A percentile compares a stretch with the other conserved stretches of the same genome.
phyloP scores from a whole-genome alignment of 1,140 invertebrate species.

The Trissolcus basalis region DNA sequence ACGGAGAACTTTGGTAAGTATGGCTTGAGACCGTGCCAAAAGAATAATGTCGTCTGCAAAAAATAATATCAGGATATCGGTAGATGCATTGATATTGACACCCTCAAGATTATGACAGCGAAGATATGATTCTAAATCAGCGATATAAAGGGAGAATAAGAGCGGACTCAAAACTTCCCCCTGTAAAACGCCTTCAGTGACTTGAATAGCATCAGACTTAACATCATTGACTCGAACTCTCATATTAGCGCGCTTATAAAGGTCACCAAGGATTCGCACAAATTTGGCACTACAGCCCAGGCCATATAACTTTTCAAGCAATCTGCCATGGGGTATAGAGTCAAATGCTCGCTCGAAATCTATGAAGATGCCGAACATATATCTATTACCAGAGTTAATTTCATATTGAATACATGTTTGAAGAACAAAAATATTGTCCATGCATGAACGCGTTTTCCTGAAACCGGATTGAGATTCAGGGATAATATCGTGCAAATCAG shows the following conservation, averaged over 20 bases:
- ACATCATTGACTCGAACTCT: not conserved
- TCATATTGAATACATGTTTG: not conserved
- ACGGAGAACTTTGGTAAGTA: not conserved
- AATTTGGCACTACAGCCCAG: constrained; percentile 7
- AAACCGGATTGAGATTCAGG: constrained; percentile 11
- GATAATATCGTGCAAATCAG: no score
- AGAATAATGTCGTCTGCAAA: constrained; percentile 1
- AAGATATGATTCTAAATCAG: not conserved
- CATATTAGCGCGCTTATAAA: not conserved
- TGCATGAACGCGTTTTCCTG: not conserved
- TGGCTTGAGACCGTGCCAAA: not conserved
- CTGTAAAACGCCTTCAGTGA: no score
- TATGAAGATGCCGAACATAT: not conserved
- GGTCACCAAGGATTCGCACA: not conserved
- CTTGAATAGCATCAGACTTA: not conserved
- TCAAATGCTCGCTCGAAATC: not conserved
- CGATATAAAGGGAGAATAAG: constrained; percentile 4
- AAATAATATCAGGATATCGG: no score
- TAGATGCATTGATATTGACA: not conserved
- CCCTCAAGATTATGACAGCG: not conserved
- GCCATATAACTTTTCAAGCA: not conserved
- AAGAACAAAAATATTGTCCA: constrained; percentile 5
- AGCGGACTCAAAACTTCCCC: constrained; percentile 5
- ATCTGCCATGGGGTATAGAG: not conserved
- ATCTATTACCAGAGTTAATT: not conserved